Evolutionary conservation across 2,113 vertebrate species (phyloP), one percentile per base, ranked within the genome.

Genomic region (Periophthalmus modestus): DNA sequence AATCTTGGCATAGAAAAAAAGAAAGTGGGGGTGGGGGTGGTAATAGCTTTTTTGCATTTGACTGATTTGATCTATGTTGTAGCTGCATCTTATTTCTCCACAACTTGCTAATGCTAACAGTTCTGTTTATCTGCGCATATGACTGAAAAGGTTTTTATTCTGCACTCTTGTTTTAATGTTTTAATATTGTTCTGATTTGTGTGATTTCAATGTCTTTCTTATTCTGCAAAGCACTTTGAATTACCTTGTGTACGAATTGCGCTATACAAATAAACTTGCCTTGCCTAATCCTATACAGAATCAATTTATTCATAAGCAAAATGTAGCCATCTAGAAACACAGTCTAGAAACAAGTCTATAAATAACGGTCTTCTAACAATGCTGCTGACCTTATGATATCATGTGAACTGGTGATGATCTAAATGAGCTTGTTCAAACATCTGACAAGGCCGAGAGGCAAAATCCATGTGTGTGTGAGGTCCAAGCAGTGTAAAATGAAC

Each of bases 391-490:
- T 85, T 77, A 75, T 86, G 89, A 83, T 84, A 87, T 87, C 88
- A 91, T 82, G 83, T 91, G 88, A 88, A 87, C 83, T 80, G 57
- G 61, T 85, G 79, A 87, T 23, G 78, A 83, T 83, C 79, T 76
- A 85, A 87, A 91, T 82, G 74, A 91, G 89, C 79, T 74, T 84
- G 82, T 79, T 86, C 80, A 54, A 90, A 86, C 89, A 90, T 87
- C 90, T 89, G 90, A 92, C 89, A 85, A 39, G 78, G 90, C 89
- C 90, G 83, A 79, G 78, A 90, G 90, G 89, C 87, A 90, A 79
- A 84, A 79, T 76, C 48, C 69, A 77, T 78, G 78, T 65, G 76
- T 82, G 9, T 50, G 54, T 46, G 71, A 63, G 43, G 62, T 54
- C 58, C 55, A 63, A 58, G 7, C n/a, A 21, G 63, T 68, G 28